Base-by-base conservation (phyloP, 2,888 invertebrate species). In the Stegophylla sp. region DNA sequence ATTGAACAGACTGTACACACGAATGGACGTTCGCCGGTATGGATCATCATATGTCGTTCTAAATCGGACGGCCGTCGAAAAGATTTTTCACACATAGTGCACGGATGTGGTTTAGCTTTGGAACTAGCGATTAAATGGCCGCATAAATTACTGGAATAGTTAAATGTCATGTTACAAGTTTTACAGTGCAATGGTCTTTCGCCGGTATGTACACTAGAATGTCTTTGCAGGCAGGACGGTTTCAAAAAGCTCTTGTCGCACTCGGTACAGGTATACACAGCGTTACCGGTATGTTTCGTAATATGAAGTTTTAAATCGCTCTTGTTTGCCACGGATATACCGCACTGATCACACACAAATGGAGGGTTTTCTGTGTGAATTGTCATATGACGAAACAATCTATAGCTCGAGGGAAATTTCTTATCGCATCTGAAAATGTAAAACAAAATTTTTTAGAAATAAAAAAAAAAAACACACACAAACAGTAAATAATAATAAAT, bases 11-110 rank as follows among this genome's bases (percentile, higher is more conserved):
- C 71, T 23, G 82, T 76, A 75, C 84, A 86, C 1, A 82, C 81
- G 82, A 85, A 85, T 0, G 85, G 85, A 67, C 84, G 83, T 71
- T 86, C 86, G 20, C 85, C 85, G 0, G 85, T 86, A 71, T 86
- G 86, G 17, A 82, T 83, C 75, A 84, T 82, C 28, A 83, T 82
- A 53, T 84, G 84, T 0, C 84, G 82, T 43, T 83, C 83, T 23
- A 84, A 75, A 66, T 84, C 84, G 20, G 84, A 83, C 0, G 83
- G 83, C 17, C 84, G 81, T 10, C 84, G 82, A 64, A 84, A 84
- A 1, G 84, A 84, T 81, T 84, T 84, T 17, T 83, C 84, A 82
- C 84, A 84, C 64, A 83, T 72, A 20, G 81, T 79, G 64, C 84
- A 84, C 12, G 83, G 83, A 82, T 83, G 83, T 1, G 84, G 84